phyloP scores from a whole-genome alignment of 2,797 vertebrate species.

The Tenualosa thibaudeaui region DNA sequence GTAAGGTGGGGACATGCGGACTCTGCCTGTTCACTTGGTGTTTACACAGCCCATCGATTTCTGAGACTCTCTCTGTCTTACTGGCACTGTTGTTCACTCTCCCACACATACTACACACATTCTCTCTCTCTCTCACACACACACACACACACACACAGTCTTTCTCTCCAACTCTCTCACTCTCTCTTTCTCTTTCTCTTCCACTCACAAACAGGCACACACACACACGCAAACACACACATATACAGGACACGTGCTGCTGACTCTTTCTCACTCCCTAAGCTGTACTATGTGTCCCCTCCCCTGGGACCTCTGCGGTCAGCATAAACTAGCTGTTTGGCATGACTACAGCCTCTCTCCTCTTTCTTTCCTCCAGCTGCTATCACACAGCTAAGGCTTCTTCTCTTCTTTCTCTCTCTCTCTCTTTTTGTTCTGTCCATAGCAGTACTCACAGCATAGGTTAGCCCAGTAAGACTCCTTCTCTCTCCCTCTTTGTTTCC shows the following conservation, averaged over 20 bases:
- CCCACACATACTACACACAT: background rate
- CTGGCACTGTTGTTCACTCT: too few species aligned
- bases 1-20: slow-evolving; percentile 75
- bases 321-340: background rate
- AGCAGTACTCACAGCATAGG: background rate
- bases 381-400: background rate
- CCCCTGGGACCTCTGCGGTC: background rate
- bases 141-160: background rate
- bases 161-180: too few species aligned
- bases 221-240: background rate
- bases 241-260: background rate
- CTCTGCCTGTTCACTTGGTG: slow-evolving; percentile 38
- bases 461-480: background rate
- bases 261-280: background rate
- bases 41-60: slow-evolving; percentile 1
- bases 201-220: background rate
- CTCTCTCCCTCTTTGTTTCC: background rate
- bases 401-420: background rate
- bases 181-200: too few species aligned
- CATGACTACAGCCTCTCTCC: background rate
- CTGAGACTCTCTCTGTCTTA: background rate
- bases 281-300: background rate
- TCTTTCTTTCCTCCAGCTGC: background rate
- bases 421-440: background rate
- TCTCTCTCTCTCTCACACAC: background rate